A percentile compares a stretch with the other conserved stretches of the same genome.
These are phyloP conservation scores for Sicus ferrugineus DNA, from an alignment of 2,888 invertebrate genomes.

Conservation along the genomic window DNA sequence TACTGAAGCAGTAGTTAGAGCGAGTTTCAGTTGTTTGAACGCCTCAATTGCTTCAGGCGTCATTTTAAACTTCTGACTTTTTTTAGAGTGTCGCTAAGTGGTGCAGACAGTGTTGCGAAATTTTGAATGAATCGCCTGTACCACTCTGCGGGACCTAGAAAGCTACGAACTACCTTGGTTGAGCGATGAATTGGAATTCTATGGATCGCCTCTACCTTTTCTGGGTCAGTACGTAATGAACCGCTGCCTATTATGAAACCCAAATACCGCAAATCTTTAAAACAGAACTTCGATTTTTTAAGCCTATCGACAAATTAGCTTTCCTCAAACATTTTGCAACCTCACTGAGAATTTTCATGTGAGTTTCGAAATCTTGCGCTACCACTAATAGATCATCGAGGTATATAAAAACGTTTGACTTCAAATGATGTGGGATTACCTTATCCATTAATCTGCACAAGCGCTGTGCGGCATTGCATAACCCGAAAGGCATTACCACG, in stretches of 20 bases:
- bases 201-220: conserved; percentile 13
- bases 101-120: conserved; percentile 29
- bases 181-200: too few relatives aligned
- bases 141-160: conserved; percentile 27
- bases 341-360: background rate
- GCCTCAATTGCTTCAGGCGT: background rate
- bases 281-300: conserved; percentile 14
- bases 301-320: conserved; percentile 19
- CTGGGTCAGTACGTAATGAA: background rate
- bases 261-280: background rate
- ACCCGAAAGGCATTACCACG: too few relatives aligned
- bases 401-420: background rate
- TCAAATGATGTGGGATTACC: too few relatives aligned
- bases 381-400: conserved; percentile 22
- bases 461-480: too few relatives aligned
- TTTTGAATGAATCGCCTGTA: conserved; percentile 32
- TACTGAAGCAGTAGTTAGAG: background rate
- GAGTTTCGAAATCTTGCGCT: conserved; percentile 16
- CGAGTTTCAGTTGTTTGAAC: conserved; percentile 6
- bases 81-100: conserved; percentile 27
- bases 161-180: too few relatives aligned
- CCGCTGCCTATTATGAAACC: conserved; percentile 16
- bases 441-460: too few relatives aligned
- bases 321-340: conserved; percentile 19
- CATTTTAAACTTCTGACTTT: conserved; percentile 11